These are phyloP conservation scores for Agrypnia vestita DNA, from an alignment of 1,140 invertebrate species.

Conservation along the genomic window DNA sequence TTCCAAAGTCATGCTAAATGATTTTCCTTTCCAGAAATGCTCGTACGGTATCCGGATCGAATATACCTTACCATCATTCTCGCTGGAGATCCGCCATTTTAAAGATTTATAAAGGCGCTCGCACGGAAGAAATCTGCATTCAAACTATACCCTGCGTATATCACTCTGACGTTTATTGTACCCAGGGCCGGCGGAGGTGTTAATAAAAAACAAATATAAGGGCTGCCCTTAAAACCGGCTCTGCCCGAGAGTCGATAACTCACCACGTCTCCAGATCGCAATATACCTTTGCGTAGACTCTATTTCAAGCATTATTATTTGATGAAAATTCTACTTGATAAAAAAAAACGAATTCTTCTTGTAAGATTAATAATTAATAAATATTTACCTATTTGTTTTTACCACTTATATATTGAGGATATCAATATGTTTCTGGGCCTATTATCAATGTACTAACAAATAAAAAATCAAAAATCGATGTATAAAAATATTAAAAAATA, in stretches of 20 bases:
- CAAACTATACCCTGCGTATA: slow-evolving; percentile 57
- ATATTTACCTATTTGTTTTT: too few species aligned
- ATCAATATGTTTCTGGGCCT: too few species aligned
- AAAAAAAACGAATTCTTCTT: too few species aligned
- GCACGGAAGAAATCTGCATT: slow-evolving; percentile 59
- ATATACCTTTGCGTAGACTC: too few species aligned
- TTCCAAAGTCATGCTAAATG: not conserved
- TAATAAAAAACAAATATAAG: slow-evolving; percentile 62
- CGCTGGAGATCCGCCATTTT: slow-evolving; percentile 48
- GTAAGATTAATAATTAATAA: too few species aligned
- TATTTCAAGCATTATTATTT: too few species aligned
- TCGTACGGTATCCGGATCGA: slow-evolving; percentile 14
- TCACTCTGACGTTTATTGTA: slow-evolving; percentile 61
- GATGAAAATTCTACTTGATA: too few species aligned
- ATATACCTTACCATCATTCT: slow-evolving; percentile 18
- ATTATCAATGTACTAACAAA: too few species aligned
- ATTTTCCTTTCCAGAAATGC: slow-evolving; percentile 13
- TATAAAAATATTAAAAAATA: too few species aligned
- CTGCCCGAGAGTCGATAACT: slow-evolving; percentile 57
- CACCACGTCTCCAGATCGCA: slow-evolving; percentile 30
- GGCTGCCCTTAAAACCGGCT: slow-evolving; percentile 45
- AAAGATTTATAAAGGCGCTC: slow-evolving; percentile 55
- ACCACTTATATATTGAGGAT: too few species aligned
- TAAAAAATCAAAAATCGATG: too few species aligned
- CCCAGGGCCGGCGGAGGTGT: slow-evolving; percentile 58